phyloP scores from a whole-genome alignment of 2,113 vertebrate species.

The Hyaena hyaena region DNA sequence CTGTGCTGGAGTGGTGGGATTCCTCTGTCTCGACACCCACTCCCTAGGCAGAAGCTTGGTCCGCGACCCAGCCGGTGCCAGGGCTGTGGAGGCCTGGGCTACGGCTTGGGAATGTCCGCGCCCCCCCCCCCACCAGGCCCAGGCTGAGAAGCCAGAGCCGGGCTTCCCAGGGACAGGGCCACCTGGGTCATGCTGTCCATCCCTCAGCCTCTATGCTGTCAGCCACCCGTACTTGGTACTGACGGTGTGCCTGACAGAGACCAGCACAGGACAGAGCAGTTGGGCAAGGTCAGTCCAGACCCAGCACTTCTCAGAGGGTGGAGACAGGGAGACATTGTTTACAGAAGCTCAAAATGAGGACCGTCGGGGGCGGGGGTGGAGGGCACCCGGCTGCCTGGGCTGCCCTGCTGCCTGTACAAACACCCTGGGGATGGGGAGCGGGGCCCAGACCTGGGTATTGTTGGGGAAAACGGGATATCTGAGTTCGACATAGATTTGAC shows the following conservation, averaged over 20 bases:
- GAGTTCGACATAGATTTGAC: background rate
- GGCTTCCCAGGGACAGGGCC: background rate
- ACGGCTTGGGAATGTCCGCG: background rate
- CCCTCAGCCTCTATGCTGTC: background rate
- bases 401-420: background rate
- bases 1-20: background rate
- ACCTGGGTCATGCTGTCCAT: background rate
- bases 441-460: background rate
- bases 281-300: background rate
- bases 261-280: no score
- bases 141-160: background rate
- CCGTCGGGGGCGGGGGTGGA: fast-evolving
- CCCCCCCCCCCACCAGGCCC: background rate
- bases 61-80: background rate
- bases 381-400: background rate
- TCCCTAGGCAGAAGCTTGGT: background rate
- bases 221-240: background rate
- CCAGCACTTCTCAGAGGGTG: background rate
- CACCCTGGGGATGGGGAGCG: background rate
- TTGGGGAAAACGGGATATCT: no score
- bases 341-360: background rate
- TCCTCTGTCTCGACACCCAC: background rate
- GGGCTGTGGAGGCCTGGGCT: background rate
- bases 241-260: fast-evolving
- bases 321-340: background rate